phyloP scores from a whole-genome alignment of 2,113 vertebrate genomes.

The Seriola rivoliana region DNA sequence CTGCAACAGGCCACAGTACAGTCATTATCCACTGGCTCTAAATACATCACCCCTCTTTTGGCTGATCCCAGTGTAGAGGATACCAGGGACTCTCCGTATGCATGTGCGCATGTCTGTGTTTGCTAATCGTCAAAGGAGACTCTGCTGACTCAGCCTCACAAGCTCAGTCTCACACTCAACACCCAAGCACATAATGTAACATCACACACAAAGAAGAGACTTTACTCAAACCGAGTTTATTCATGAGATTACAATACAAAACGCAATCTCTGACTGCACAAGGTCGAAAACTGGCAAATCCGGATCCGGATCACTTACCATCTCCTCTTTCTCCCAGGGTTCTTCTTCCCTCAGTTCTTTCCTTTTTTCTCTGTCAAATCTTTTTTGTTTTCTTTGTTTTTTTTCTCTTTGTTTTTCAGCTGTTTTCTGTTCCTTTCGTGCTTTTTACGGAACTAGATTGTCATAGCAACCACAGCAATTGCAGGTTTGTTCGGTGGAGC shows the following conservation, averaged over 20 bases:
- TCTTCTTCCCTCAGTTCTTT: slow-evolving; percentile 4
- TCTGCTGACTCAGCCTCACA: slow-evolving; percentile 65
- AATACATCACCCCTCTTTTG: slow-evolving; percentile 51
- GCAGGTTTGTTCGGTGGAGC: slow-evolving; percentile 15
- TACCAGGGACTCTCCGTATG: slow-evolving; percentile 4
- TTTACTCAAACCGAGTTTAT: slow-evolving; percentile 65
- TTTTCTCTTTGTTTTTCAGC: slow-evolving; percentile 32
- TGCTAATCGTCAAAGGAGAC: slow-evolving; percentile 48
- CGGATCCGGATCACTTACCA: slow-evolving; percentile 40
- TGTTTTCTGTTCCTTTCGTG: slow-evolving; percentile 22
- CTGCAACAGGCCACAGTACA: slow-evolving; percentile 65
- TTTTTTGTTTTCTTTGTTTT: background rate
- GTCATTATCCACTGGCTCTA: slow-evolving; percentile 58
- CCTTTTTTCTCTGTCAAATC: background rate
- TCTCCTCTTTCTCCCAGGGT: slow-evolving; percentile 16
- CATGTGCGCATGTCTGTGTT: slow-evolving; percentile 18
- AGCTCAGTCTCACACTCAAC: slow-evolving; percentile 3
- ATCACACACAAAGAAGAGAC: slow-evolving; percentile 21
- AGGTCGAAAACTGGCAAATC: slow-evolving; percentile 50
- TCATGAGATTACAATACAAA: slow-evolving; percentile 56
- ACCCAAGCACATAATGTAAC: slow-evolving; percentile 39
- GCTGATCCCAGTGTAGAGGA: slow-evolving; percentile 35
- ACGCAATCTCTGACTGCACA: slow-evolving; percentile 47
- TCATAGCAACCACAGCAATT: slow-evolving; percentile 54
- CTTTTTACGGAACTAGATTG: slow-evolving; percentile 27